These are phyloP conservation scores for Aurelia coerulea DNA, from an alignment of 30 jellyfish, hydroid and myxozoan genomes.

Conservation along the genomic window DNA sequence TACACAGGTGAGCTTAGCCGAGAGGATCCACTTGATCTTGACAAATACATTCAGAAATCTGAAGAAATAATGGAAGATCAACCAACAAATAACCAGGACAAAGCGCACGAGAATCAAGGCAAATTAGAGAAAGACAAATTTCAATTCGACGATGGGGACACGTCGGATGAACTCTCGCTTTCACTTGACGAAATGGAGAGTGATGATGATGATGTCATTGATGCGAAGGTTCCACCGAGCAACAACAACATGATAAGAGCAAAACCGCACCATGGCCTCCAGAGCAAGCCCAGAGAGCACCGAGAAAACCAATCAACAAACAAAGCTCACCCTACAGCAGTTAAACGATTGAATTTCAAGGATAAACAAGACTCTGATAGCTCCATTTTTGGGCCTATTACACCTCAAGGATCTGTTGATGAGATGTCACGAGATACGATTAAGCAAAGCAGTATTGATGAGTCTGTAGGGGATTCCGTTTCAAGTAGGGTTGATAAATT, in stretches of 20 bases:
- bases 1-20: conserved; percentile 52
- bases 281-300: too few relatives aligned
- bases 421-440: neutral
- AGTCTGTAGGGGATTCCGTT: neutral
- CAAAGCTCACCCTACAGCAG: conserved; percentile 1
- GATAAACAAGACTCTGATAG: conserved; percentile 16
- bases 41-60: neutral
- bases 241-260: neutral
- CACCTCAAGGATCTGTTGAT: conserved; percentile 41
- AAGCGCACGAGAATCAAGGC: neutral
- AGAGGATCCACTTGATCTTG: conserved; percentile 34
- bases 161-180: conserved; percentile 70
- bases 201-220: conserved; percentile 8
- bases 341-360: conserved; percentile 36
- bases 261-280: too few relatives aligned
- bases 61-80: neutral
- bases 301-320: too few relatives aligned
- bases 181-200: conserved; percentile 45
- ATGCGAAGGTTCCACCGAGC: neutral
- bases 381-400: conserved; percentile 39
- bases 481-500: conserved; percentile 33
- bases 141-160: conserved; percentile 15
- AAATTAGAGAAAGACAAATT: neutral
- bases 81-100: neutral
- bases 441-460: neutral